Percentiles rank a stretch among this genome's conserved stretches.
Conservation (phyloP, 2,797 vertebrate species). For the Falco cherrug region DNA sequence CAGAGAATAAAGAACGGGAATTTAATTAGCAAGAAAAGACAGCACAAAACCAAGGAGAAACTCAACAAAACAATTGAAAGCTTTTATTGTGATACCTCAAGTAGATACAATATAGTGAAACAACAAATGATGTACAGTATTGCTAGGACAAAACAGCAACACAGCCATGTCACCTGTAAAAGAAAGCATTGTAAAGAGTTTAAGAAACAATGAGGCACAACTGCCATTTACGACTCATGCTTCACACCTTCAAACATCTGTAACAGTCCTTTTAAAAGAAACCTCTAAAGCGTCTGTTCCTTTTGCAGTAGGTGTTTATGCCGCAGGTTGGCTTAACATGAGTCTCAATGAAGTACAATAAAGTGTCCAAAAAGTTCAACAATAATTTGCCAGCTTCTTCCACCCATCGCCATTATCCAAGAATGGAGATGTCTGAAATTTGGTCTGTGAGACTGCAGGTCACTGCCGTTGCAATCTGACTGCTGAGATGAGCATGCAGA, state of each 20-base stretch:
- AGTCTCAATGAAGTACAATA: slow-evolving; percentile 14
- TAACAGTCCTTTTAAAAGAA: slow-evolving; percentile 79
- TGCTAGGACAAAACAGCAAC: slow-evolving; percentile 90
- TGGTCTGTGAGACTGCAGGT: not conserved
- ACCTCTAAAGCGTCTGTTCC: slow-evolving; percentile 66
- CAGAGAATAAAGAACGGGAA: not conserved
- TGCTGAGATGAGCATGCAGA: not conserved
- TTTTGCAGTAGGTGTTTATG: slow-evolving; percentile 33
- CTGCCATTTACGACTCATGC: slow-evolving; percentile 84
- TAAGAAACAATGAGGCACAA: slow-evolving; percentile 84
- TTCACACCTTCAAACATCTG: slow-evolving; percentile 78
- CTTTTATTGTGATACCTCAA: slow-evolving; percentile 93
- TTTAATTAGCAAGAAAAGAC: not conserved
- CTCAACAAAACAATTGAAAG: slow-evolving; percentile 83
- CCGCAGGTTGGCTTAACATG: slow-evolving; percentile 5
- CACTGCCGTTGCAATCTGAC: not conserved
- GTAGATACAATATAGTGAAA: slow-evolving; percentile 95
- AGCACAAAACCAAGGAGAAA: not conserved
- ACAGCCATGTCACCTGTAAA: slow-evolving; percentile 87
- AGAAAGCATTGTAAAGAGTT: slow-evolving; percentile 78
- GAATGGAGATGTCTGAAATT: not conserved
- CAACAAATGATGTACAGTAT: slow-evolving; percentile 85
- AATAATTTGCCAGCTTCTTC: slow-evolving; percentile 16
- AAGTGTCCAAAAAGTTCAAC: not conserved
- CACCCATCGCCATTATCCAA: not conserved